Evolutionary conservation across 2,888 invertebrate genomes (phyloP).

Genomic region (Pocota personata): DNA sequence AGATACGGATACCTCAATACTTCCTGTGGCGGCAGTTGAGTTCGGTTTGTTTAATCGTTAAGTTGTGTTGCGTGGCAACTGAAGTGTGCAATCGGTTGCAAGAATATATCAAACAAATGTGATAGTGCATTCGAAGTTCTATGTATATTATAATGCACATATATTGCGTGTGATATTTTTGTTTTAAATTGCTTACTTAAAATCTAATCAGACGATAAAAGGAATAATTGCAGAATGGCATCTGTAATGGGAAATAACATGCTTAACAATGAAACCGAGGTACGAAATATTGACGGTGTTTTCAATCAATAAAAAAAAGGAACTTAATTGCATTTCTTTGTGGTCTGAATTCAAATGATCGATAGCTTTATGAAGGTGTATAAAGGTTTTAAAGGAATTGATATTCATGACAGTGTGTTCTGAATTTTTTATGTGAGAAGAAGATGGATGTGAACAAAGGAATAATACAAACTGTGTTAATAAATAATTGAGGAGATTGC

Average conservation of each 20-base stretch:
- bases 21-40: conserved; percentile 75
- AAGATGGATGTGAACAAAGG: background rate
- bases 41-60: conserved; percentile 79
- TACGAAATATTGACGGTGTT: conserved; percentile 56
- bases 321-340: background rate
- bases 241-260: conserved; percentile 73
- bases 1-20: conserved; percentile 2
- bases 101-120: conserved; percentile 59
- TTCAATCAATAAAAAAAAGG: conserved; percentile 2
- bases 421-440: conserved; percentile 45
- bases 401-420: background rate
- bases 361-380: background rate
- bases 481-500: background rate
- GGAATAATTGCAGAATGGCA: conserved; percentile 22
- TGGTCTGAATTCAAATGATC: background rate
- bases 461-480: background rate
- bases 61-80: conserved; percentile 77
- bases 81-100: conserved; percentile 70
- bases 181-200: background rate
- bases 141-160: conserved; percentile 37
- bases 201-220: background rate
- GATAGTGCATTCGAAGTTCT: conserved; percentile 20
- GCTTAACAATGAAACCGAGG: conserved; percentile 78
- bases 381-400: background rate
- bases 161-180: background rate